Conservation (phyloP, 2,113 vertebrate species). For the Pitta sordida region DNA sequence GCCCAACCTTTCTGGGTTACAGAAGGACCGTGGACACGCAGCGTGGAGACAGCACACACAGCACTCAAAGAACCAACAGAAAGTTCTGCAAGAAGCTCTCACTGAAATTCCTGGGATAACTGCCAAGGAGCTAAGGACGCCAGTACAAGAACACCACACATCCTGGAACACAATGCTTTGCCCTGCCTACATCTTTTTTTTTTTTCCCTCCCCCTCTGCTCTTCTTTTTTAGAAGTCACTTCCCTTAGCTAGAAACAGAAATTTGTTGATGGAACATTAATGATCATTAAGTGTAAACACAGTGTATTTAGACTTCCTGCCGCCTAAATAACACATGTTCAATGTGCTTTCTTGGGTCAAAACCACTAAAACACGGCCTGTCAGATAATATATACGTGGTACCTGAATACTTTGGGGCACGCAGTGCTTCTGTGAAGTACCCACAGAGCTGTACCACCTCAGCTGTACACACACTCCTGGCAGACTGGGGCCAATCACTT, state of each 20-base stretch:
- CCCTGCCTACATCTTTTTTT: neutral
- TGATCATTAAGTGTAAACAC: neutral
- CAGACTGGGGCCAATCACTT: neutral
- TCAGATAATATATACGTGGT: neutral
- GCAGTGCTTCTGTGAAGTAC: neutral
- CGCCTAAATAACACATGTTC: neutral
- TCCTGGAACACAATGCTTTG: neutral
- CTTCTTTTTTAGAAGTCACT: neutral
- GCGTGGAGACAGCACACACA: neutral
- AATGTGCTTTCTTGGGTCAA: neutral
- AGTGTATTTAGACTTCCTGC: neutral
- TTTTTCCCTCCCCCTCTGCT: fast-evolving
- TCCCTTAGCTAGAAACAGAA: neutral
- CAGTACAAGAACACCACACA: neutral
- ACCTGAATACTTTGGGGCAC: neutral
- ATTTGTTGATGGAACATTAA: neutral
- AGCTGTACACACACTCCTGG: neutral
- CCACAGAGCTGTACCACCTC: neutral
- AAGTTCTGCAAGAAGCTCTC: neutral
- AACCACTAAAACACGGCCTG: neutral
- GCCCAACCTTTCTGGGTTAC: neutral
- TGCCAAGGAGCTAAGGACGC: neutral
- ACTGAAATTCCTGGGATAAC: neutral
- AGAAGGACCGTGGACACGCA: neutral
- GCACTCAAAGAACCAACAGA: neutral